phyloP scores from a whole-genome alignment of 2,888 invertebrate genomes.

The Eulithis testata region DNA sequence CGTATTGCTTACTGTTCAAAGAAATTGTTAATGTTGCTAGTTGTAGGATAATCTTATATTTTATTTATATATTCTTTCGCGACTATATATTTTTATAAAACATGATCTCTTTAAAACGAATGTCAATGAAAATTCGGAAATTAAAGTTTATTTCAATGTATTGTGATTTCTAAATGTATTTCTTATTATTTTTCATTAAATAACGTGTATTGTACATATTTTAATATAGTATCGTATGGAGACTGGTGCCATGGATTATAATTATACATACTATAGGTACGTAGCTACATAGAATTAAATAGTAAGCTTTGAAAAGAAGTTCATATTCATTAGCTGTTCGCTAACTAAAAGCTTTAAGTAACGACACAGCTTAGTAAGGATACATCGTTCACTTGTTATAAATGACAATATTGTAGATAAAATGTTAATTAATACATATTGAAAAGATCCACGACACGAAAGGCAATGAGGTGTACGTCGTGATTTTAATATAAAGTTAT shows the following conservation, averaged over 20 bases:
- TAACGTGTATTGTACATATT: constrained; percentile 52
- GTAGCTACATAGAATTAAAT: constrained; percentile 35
- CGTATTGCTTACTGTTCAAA: constrained; percentile 78
- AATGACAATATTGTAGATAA: constrained; percentile 69
- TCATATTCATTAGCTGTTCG: constrained; percentile 28
- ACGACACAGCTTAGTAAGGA: constrained; percentile 48
- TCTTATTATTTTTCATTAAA: constrained; percentile 50
- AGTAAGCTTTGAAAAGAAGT: constrained; percentile 38
- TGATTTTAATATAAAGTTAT: constrained; percentile 30
- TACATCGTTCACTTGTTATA: constrained; percentile 53
- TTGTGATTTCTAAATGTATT: constrained; percentile 52
- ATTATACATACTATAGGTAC: constrained; percentile 40
- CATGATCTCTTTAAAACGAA: constrained; percentile 65
- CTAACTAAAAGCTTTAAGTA: constrained; percentile 39
- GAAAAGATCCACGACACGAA: constrained; percentile 26
- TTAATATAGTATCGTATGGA: constrained; percentile 59
- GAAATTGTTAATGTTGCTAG: constrained; percentile 79
- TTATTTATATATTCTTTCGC: constrained; percentile 71
- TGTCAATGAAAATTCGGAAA: constrained; percentile 42
- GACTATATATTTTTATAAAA: constrained; percentile 74
- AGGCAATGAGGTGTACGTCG: constrained; percentile 41
- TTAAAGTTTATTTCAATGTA: constrained; percentile 47
- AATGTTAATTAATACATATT: constrained; percentile 28
- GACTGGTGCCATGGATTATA: constrained; percentile 62
- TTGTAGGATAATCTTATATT: constrained; percentile 65